phyloP scores from a whole-genome alignment of 2,888 invertebrate genomes.

The Chaetogeoica ovagalla region DNA sequence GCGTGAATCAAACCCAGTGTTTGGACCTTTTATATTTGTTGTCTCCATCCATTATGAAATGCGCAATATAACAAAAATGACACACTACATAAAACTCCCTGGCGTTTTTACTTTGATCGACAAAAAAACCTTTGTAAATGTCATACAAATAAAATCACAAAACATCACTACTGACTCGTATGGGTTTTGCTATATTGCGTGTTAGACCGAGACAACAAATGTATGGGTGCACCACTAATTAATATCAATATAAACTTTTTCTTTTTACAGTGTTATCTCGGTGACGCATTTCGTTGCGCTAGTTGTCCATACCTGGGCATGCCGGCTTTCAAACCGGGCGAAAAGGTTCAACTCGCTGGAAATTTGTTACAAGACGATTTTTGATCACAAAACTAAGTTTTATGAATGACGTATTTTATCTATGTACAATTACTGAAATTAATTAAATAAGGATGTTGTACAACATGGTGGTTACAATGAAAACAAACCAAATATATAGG shows the following conservation, averaged over 20 bases:
- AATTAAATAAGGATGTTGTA: background rate
- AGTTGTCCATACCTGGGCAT: slow-evolving; percentile 96
- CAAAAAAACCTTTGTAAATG: too few relatives aligned
- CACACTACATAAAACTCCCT: too few relatives aligned
- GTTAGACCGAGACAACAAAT: too few relatives aligned
- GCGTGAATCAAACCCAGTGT: slow-evolving; percentile 67
- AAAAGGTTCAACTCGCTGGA: slow-evolving; percentile 79
- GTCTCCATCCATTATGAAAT: too few relatives aligned
- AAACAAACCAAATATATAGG: background rate
- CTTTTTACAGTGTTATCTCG: slow-evolving; percentile 85
- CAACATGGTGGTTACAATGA: background rate
- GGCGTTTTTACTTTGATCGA: too few relatives aligned
- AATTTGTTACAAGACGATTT: slow-evolving; percentile 62
- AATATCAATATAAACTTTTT: too few relatives aligned
- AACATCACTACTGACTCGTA: too few relatives aligned
- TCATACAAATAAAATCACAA: too few relatives aligned
- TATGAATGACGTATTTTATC: background rate
- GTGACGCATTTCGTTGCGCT: slow-evolving; percentile 98
- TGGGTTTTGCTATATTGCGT: too few relatives aligned
- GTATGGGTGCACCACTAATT: too few relatives aligned
- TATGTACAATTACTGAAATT: background rate
- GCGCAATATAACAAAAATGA: too few relatives aligned
- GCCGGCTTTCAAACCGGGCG: slow-evolving; percentile 99
- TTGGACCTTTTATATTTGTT: background rate
- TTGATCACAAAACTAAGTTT: slow-evolving; percentile 54